These are phyloP conservation scores for Naso thynnoides DNA, from an alignment of 2,797 vertebrate genomes.

Conservation along the genomic window DNA sequence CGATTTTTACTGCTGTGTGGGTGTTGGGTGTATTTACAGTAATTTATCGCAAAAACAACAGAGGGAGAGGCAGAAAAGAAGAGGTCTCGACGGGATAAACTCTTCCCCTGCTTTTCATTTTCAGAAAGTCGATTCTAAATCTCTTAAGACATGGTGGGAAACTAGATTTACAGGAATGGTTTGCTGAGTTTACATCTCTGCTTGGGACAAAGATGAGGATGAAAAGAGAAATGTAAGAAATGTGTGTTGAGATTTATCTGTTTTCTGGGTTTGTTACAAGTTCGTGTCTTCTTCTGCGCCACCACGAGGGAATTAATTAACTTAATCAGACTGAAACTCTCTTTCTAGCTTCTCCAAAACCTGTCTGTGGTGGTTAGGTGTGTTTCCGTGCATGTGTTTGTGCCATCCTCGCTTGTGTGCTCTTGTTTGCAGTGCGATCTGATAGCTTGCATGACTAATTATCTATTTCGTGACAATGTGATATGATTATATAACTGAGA, in stretches of 20 bases:
- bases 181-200: neutral
- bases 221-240: conserved; percentile 6
- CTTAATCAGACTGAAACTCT: conserved; percentile 34
- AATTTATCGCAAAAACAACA: neutral
- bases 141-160: neutral
- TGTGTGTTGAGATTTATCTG: neutral
- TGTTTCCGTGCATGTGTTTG: neutral
- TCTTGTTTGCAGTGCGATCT: conserved; percentile 10
- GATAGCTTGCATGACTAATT: no score
- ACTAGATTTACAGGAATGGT: neutral
- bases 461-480: neutral
- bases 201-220: neutral
- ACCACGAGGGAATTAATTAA: conserved; percentile 48
- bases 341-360: conserved; percentile 47
- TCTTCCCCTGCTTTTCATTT: neutral
- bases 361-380: conserved; percentile 1
- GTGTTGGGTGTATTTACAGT: neutral
- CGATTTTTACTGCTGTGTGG: conserved; percentile 2
- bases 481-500: no score
- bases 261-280: conserved; percentile 27
- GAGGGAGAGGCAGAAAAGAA: neutral
- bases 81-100: neutral
- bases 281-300: conserved; percentile 3
- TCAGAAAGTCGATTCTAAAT: conserved; percentile 1
- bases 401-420: conserved; percentile 9